phyloP scores from a whole-genome alignment of 2,888 invertebrate genomes.

The Brachylomia viminalis region DNA sequence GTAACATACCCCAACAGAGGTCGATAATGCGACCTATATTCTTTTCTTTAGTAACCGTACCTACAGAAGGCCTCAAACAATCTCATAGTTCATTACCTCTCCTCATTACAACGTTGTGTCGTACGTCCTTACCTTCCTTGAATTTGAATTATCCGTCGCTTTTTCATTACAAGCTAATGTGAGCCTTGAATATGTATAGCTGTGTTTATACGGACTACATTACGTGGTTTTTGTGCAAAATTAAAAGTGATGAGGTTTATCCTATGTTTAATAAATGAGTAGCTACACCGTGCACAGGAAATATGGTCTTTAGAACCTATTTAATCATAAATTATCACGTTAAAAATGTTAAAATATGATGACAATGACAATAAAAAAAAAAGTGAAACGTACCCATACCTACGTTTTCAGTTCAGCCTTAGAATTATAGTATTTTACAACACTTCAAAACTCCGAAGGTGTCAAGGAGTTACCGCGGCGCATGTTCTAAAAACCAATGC shows the following conservation, averaged over 20 bases:
- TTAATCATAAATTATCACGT: neutral
- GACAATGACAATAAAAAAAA: neutral
- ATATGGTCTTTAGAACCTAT: neutral
- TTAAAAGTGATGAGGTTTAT: constrained; percentile 31
- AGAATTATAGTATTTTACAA: neutral
- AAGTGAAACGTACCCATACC: neutral
- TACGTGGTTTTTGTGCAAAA: constrained; percentile 31
- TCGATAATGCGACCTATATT: constrained; percentile 1
- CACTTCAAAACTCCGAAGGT: too few species aligned
- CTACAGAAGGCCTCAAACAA: constrained; percentile 24
- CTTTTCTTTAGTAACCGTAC: neutral
- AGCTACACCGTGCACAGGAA: neutral
- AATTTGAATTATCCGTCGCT: constrained; percentile 79
- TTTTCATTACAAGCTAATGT: constrained; percentile 81
- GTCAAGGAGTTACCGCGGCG: neutral
- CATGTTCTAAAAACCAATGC: neutral
- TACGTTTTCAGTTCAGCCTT: too few species aligned
- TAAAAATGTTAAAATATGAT: neutral
- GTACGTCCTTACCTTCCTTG: constrained; percentile 62
- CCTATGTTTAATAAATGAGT: constrained; percentile 41
- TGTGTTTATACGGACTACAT: constrained; percentile 64
- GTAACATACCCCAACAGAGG: neutral
- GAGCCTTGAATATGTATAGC: constrained; percentile 81
- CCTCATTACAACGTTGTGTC: constrained; percentile 63
- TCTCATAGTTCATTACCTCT: constrained; percentile 48